A percentile compares a stretch with the other conserved stretches of the same genome.
Conservation (phyloP, 2,888 invertebrate genomes). For the Hesperia comma region DNA sequence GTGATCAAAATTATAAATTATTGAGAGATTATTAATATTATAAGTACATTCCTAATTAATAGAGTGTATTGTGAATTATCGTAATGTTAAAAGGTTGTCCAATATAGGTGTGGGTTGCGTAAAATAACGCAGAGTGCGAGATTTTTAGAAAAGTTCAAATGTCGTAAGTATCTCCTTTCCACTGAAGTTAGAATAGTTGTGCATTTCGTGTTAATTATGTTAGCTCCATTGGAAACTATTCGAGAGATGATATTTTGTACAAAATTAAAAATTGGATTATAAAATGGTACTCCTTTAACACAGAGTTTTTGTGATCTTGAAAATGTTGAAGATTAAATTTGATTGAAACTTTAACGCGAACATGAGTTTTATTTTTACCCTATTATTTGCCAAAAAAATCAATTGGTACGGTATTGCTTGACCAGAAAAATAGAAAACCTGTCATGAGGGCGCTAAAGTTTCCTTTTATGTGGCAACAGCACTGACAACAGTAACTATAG, state of each 20-base stretch:
- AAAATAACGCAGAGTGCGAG: slow-evolving; percentile 34
- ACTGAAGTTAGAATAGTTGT: slow-evolving; percentile 61
- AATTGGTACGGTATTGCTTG: not conserved
- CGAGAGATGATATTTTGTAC: slow-evolving; percentile 81
- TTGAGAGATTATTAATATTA: slow-evolving; percentile 82
- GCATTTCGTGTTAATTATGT: slow-evolving; percentile 66
- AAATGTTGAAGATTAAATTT: slow-evolving; percentile 80
- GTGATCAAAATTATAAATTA: slow-evolving; percentile 84
- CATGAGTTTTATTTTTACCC: slow-evolving; percentile 54
- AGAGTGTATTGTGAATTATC: slow-evolving; percentile 78
- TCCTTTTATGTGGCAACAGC: too few relatives aligned
- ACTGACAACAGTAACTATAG: too few relatives aligned
- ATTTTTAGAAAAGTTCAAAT: slow-evolving; percentile 60
- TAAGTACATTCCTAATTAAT: slow-evolving; percentile 82
- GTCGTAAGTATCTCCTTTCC: slow-evolving; percentile 59
- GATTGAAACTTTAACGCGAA: slow-evolving; percentile 66
- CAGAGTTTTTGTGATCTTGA: slow-evolving; percentile 76
- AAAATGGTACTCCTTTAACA: slow-evolving; percentile 69
- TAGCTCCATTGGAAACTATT: slow-evolving; percentile 65
- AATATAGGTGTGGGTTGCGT: slow-evolving; percentile 45
- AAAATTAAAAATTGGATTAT: slow-evolving; percentile 76
- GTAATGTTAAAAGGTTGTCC: slow-evolving; percentile 77
- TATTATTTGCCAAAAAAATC: not conserved
- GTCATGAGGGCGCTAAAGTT: too few relatives aligned
- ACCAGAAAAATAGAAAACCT: too few relatives aligned